Evolutionary conservation across 2,113 vertebrate genomes (phyloP).

Genomic region (Sinocyclocheilus anophthalmus): DNA sequence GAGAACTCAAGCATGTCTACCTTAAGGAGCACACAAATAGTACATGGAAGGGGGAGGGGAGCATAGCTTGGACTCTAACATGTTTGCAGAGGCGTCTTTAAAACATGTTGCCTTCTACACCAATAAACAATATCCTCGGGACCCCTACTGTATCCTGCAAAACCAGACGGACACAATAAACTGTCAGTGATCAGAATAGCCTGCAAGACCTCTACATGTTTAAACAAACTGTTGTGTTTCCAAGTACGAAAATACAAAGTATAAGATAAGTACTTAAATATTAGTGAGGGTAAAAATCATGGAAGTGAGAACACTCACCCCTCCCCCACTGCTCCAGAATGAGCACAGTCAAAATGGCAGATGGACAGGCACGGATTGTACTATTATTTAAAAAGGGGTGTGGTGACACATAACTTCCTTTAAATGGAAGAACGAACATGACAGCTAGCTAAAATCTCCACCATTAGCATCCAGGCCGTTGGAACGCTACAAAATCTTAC

Average conservation of each 20-base stretch:
- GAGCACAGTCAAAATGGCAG: background rate
- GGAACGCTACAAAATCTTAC: background rate
- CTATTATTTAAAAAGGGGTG: background rate
- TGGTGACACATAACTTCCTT: background rate
- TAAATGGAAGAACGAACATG: background rate
- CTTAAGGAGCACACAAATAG: background rate
- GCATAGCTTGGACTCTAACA: background rate
- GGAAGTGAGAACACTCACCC: background rate
- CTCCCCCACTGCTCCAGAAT: constrained; percentile 8
- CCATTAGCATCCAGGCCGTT: background rate
- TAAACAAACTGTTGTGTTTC: background rate
- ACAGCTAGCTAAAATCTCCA: background rate
- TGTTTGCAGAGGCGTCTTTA: background rate
- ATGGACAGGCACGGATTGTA: background rate
- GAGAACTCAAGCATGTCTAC: background rate
- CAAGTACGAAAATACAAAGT: background rate
- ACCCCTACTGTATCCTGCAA: background rate
- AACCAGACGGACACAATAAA: background rate
- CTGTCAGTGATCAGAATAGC: background rate
- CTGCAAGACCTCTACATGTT: background rate
- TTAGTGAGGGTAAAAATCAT: background rate
- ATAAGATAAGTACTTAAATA: background rate
- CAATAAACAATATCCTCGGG: background rate
- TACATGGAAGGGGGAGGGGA: background rate
- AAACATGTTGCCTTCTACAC: background rate